Percentiles rank a stretch among this genome's conserved stretches.
phyloP scores from a whole-genome alignment of 2,888 invertebrate species.

The Drosophila anceps region DNA sequence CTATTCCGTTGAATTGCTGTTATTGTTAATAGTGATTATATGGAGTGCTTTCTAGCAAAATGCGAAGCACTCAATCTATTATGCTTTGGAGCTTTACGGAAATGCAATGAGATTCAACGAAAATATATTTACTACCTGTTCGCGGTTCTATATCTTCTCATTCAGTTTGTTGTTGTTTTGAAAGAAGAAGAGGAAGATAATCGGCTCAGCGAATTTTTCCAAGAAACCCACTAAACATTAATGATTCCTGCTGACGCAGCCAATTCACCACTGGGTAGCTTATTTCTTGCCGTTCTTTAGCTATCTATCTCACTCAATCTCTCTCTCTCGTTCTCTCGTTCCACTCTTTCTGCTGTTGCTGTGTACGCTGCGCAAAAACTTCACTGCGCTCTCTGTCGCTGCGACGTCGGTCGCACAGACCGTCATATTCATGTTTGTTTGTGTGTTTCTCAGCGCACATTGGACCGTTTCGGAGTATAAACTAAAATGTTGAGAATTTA shows the following conservation, averaged over 20 bases:
- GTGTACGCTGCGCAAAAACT: constrained; percentile 73
- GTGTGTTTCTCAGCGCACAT: constrained; percentile 36
- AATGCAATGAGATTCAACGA: background rate
- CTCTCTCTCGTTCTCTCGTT: background rate
- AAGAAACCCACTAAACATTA: constrained; percentile 22
- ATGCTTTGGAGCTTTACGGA: background rate
- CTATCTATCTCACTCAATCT: background rate
- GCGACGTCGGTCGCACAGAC: constrained; percentile 35
- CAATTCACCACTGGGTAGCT: constrained; percentile 58
- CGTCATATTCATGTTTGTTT: constrained; percentile 43
- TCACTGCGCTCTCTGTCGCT: constrained; percentile 55
- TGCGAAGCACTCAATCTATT: background rate
- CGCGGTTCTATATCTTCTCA: background rate
- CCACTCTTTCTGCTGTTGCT: constrained; percentile 41
- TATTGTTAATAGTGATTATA: background rate
- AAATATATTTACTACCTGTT: background rate
- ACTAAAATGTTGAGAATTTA: background rate
- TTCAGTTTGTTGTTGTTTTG: constrained; percentile 7
- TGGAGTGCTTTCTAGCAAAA: background rate
- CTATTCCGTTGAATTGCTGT: background rate
- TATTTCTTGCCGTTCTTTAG: constrained; percentile 20
- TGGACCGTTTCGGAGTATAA: background rate
- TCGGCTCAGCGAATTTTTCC: constrained; percentile 22
- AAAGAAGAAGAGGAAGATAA: constrained; percentile 14
- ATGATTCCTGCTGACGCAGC: constrained; percentile 45